phyloP scores from a whole-genome alignment of 2,888 invertebrate genomes.

The Drosophila anceps region DNA sequence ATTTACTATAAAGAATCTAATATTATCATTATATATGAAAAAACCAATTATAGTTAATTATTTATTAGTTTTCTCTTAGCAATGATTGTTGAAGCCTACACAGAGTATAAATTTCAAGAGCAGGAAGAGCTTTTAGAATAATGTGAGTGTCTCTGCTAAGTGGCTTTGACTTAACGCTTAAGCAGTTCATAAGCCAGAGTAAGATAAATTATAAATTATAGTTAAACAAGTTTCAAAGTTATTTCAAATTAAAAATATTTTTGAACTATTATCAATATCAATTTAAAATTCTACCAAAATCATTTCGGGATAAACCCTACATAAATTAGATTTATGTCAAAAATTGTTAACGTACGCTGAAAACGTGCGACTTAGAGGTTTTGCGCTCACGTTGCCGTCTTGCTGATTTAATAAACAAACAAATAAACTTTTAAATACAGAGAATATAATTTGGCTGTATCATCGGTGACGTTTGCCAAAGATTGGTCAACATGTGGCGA shows the following conservation, averaged over 20 bases:
- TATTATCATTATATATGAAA: no score
- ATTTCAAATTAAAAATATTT: not conserved
- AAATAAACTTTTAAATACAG: not conserved
- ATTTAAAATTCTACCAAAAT: not conserved
- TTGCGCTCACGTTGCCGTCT: not conserved
- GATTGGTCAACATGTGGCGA: not conserved
- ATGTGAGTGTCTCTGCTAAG: conserved; percentile 13
- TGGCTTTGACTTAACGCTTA: no score
- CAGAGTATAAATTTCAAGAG: not conserved
- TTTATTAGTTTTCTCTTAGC: no score
- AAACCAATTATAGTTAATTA: not conserved
- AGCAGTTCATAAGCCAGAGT: no score
- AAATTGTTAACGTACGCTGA: not conserved
- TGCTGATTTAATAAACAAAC: conserved; percentile 8
- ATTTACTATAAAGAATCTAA: no score
- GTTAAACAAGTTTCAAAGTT: not conserved
- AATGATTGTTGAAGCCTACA: no score
- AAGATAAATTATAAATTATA: not conserved
- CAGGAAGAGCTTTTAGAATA: not conserved
- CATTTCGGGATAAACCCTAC: not conserved
- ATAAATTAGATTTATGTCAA: not conserved
- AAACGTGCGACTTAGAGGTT: not conserved
- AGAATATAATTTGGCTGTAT: not conserved
- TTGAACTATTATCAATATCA: not conserved
- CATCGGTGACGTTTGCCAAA: conserved; percentile 22